Conservation (phyloP, 2,113 vertebrate genomes). For the Aldabrachelys gigantea region DNA sequence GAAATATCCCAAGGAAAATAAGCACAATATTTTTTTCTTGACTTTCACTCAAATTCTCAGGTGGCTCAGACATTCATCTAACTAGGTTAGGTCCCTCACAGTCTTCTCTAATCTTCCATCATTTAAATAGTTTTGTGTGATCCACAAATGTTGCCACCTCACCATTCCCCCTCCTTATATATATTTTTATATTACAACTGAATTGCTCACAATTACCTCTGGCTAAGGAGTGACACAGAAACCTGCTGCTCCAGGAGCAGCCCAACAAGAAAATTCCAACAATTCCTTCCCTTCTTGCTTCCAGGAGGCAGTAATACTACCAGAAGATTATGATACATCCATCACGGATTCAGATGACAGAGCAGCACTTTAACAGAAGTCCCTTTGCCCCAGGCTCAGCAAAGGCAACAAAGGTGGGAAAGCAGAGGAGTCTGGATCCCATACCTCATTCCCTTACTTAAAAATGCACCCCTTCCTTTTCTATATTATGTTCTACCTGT, state of each 20-base stretch:
- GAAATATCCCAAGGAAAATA: background rate
- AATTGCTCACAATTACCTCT: background rate
- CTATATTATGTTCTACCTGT: background rate
- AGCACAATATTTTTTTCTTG: background rate
- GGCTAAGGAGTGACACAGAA: background rate
- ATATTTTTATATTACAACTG: background rate
- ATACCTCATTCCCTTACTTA: background rate
- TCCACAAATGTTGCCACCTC: background rate
- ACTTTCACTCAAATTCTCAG: background rate
- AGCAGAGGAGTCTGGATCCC: background rate
- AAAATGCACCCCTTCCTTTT: background rate
- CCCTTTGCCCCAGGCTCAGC: background rate
- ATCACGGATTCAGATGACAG: background rate
- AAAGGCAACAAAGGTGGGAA: background rate
- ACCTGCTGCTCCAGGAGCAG: background rate
- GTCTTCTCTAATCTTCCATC: background rate
- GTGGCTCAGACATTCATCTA: background rate
- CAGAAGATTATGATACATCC: background rate
- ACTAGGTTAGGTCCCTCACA: background rate
- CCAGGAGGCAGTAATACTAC: background rate
- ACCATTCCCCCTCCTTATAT: background rate
- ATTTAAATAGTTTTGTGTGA: background rate
- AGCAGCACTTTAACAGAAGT: background rate
- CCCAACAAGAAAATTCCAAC: background rate
- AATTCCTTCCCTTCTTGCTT: background rate